phyloP scores from a whole-genome alignment of 2,113 vertebrate species.

The Cariama cristata region DNA sequence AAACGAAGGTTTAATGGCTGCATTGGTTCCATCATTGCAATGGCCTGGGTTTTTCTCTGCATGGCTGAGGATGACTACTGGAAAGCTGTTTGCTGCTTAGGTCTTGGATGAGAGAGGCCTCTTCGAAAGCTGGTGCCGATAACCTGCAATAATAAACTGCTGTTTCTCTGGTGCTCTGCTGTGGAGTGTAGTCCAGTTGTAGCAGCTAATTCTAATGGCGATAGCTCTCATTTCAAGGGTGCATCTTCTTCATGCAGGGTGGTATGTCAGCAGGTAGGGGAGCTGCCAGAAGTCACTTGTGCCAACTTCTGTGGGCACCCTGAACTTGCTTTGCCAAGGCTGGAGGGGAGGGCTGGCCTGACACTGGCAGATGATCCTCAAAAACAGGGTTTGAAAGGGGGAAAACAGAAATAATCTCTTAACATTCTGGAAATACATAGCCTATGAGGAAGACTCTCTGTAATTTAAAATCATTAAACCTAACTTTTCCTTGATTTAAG shows the following conservation, averaged over 20 bases:
- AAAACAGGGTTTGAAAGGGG: background rate
- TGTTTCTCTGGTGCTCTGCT: background rate
- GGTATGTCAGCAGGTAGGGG: background rate
- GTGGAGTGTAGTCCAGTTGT: background rate
- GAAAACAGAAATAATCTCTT: background rate
- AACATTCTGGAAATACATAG: background rate
- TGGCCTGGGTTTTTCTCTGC: background rate
- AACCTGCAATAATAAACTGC: background rate
- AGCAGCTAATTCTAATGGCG: background rate
- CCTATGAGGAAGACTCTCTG: background rate
- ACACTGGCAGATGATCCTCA: background rate
- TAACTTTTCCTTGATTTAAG: background rate
- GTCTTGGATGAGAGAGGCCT: background rate
- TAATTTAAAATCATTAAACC: background rate
- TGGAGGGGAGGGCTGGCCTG: background rate
- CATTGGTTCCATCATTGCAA: rapidly evolving
- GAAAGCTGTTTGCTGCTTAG: background rate
- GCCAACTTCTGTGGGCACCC: background rate
- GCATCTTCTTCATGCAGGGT: rapidly evolving
- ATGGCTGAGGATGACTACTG: background rate
- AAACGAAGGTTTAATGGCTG: background rate
- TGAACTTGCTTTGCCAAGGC: background rate
- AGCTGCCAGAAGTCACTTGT: background rate
- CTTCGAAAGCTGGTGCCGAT: background rate
- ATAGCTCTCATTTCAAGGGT: background rate